Evolutionary conservation across 2,888 invertebrate genomes (phyloP), one percentile per base, ranked within the genome.

Genomic region (Torymus auratus): DNA sequence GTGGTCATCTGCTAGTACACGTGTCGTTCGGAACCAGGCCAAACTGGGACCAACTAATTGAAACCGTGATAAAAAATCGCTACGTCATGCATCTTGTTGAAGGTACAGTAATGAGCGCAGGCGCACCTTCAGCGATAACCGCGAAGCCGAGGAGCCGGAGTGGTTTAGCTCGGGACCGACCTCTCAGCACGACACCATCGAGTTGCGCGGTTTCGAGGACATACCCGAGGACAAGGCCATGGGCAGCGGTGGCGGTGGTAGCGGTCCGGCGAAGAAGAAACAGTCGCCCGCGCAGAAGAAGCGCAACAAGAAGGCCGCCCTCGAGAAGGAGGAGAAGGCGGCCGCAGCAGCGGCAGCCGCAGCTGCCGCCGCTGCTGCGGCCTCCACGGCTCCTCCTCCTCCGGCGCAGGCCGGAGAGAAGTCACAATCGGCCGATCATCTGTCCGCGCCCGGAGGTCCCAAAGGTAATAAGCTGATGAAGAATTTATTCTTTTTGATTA

Each of bases 141-240:
- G 93, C 85, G 94, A 93, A 81, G 94, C 94, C 85, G 96, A 96
- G 85, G 96, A 97, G 90, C 98, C 98, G 2, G 97, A 98, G 91
- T 98, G 98, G 94, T 96, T 95, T 88, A 96, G 95, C 87, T 95
- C 95, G 81, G 98, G 98, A 64, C 98, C 98, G 65, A 95, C 96
- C 82, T 97, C 97, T 82, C 96, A 97, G 89, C 92, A 95, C 88
- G 98, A 98, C 87, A 97, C 96, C 56, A 98, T 98, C 86, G 98
- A 98, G 91, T 92, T 98, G 85, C 95, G 96, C 68, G 98, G 98
- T 17, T 98, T 98, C 91, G 97, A 98, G 86, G 96, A 96, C 81
- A 87, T 89, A 83, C 94, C 94, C 0, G 91, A 90, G 56, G 91
- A 92, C 60, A 91, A 87, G 80, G 86, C 75, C 1, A 82, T 85